Conservation (phyloP, 35 echinoderm and acorn worm genomes). For the Amphiura filiformis region DNA sequence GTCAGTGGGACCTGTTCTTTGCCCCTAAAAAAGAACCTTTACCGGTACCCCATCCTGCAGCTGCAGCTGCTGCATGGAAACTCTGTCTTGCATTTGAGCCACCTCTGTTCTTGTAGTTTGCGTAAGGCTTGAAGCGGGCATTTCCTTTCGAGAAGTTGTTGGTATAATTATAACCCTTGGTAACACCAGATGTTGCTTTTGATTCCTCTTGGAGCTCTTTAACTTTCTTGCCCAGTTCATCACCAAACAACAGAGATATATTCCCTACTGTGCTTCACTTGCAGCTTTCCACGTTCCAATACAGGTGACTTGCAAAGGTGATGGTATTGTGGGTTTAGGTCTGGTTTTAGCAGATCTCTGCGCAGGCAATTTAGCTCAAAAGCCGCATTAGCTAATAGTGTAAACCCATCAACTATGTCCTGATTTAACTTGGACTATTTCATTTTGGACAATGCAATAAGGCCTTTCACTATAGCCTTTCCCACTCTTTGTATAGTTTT, state of each 20-base stretch:
- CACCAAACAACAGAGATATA: slow-evolving; percentile 25
- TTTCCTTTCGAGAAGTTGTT: background rate
- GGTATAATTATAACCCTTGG: background rate
- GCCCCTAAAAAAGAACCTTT: background rate
- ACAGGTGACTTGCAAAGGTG: slow-evolving; percentile 26
- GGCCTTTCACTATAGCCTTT: slow-evolving; percentile 41
- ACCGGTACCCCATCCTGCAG: background rate
- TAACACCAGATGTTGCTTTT: slow-evolving; percentile 34
- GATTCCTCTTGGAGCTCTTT: slow-evolving; percentile 60
- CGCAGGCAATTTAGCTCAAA: slow-evolving; percentile 39
- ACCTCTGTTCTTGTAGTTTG: background rate
- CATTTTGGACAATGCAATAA: slow-evolving; percentile 15
- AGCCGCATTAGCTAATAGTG: slow-evolving; percentile 28
- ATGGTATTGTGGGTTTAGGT: slow-evolving; percentile 23
- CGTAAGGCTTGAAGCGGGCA: background rate
- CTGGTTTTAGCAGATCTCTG: slow-evolving; percentile 39
- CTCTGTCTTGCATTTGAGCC: no score
- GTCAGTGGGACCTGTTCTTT: no score
- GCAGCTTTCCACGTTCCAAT: background rate
- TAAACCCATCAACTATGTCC: slow-evolving; percentile 34
- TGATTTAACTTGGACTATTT: background rate
- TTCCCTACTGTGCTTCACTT: background rate
- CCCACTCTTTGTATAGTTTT: slow-evolving; percentile 35
- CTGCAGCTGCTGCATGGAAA: background rate
- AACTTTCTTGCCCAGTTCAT: slow-evolving; percentile 51